Evolutionary conservation across 1,140 invertebrate genomes (phyloP), one percentile per base, ranked within the genome.

Genomic region (Artemia franciscana): DNA sequence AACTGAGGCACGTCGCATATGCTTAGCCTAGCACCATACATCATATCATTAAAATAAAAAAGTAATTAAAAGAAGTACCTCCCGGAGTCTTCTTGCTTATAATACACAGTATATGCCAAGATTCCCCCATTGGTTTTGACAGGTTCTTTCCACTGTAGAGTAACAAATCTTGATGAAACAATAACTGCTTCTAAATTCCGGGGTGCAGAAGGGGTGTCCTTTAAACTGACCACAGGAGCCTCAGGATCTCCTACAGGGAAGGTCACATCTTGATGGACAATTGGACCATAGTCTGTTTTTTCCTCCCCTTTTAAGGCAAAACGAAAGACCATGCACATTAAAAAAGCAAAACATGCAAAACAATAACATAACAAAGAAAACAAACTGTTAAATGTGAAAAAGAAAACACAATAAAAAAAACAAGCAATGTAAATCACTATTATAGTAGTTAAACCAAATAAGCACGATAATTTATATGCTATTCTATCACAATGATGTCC

Each of bases 131-230:
- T 79, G 57, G 80, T 66, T 51, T 78, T 67, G 75, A 75, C 70
- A 0, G 89, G 86, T 62, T 82, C 80, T 66, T 82, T 80, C 85
- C 91, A 93, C 30, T 80, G 82, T 23, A 93, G 77, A 2, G 86
- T 85, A 23, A 93, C 83, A 68, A 88, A 90, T 64, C 90, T 75
- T 7, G 84, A 80, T 67, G 85, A 85, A 5, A 85, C 78, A 61
- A 88, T 80, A 23, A 81, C 81, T 0, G 86, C 83, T 61, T 80
- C 80, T 12, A 93, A 72, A 65, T 85, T 82, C 39, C 77, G 74
- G 0, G 91, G 86, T 2, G 83, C 74, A 4, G 83, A 81, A 0
- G 85, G 84, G 15, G 72, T 67, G 57, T 75, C 71, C 26, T 70
- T 68, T 18, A 51, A 51, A 28, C 68, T 71, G 60, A 30, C 60